phyloP scores from a whole-genome alignment of 1,140 invertebrate species.

The Manduca sexta region DNA sequence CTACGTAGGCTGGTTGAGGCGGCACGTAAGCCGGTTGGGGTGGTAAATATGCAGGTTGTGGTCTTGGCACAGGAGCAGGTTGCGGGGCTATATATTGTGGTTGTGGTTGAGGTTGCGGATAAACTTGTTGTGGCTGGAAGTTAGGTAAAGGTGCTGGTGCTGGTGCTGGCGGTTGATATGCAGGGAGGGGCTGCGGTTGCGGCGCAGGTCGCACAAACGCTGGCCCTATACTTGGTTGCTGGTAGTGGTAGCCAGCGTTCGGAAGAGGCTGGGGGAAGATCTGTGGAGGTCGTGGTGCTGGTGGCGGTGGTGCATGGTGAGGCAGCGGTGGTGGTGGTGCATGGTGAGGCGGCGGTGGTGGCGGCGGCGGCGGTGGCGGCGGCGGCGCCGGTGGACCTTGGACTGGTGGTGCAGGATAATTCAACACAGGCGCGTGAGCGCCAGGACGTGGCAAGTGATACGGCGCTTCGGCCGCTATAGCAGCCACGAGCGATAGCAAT shows the following conservation, averaged over 20 bases:
- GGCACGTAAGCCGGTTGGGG: neutral
- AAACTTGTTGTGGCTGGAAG: too few species aligned
- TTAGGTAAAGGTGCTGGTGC: neutral
- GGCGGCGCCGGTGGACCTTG: slow-evolving; percentile 4
- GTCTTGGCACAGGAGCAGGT: slow-evolving; percentile 14
- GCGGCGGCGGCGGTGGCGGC: slow-evolving; percentile 4
- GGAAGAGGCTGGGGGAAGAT: slow-evolving; percentile 9
- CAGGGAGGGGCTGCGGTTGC: slow-evolving; percentile 11
- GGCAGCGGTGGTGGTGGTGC: slow-evolving; percentile 8
- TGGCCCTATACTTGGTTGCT: neutral
- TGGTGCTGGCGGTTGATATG: slow-evolving; percentile 2
- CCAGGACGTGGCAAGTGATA: slow-evolving; percentile 51
- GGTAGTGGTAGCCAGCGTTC: neutral
- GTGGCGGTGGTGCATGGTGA: slow-evolving; percentile 6
- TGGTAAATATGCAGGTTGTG: slow-evolving; percentile 3
- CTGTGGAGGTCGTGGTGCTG: neutral
- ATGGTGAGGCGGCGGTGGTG: slow-evolving; percentile 5
- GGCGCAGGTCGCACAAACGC: slow-evolving; percentile 4
- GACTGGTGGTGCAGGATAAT: slow-evolving; percentile 22
- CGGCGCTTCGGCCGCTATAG: slow-evolving; percentile 47
- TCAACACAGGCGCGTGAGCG: slow-evolving; percentile 34
- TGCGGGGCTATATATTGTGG: slow-evolving; percentile 10
- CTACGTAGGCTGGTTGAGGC: neutral
- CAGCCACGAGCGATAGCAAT: slow-evolving; percentile 42
- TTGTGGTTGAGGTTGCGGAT: slow-evolving; percentile 15